Conservation (phyloP, 2,888 invertebrate species). For the Drosophila niveifrons region DNA sequence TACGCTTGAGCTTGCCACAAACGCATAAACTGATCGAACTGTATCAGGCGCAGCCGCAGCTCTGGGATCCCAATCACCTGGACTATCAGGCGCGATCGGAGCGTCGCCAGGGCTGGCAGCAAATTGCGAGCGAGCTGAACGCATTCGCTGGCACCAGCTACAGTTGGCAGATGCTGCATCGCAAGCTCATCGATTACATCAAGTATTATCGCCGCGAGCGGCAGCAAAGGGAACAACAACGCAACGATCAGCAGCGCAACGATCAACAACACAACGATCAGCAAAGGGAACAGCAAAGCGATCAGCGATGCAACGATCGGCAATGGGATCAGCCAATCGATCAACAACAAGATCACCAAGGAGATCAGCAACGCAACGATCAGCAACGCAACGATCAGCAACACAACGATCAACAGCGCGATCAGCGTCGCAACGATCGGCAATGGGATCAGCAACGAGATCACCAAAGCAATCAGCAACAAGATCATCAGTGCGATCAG, state of each 20-base stretch:
- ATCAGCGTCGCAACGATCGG: too few species aligned
- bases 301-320: too few species aligned
- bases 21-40: slow-evolving; percentile 70
- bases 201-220: slow-evolving; percentile 76
- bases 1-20: slow-evolving; percentile 58
- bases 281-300: too few species aligned
- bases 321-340: too few species aligned
- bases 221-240: slow-evolving; percentile 13
- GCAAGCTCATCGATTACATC: slow-evolving; percentile 76
- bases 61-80: slow-evolving; percentile 80
- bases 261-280: not conserved
- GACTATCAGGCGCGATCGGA: slow-evolving; percentile 68
- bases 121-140: slow-evolving; percentile 66
- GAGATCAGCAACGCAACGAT: too few species aligned
- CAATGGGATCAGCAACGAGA: too few species aligned
- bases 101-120: slow-evolving; percentile 75
- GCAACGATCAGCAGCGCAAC: too few species aligned
- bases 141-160: slow-evolving; percentile 25
- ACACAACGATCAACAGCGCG: too few species aligned
- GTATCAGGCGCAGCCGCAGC: slow-evolving; percentile 64
- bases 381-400: too few species aligned
- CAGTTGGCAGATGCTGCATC: slow-evolving; percentile 74
- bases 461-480: too few species aligned
- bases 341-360: too few species aligned
- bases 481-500: too few species aligned